Evolutionary conservation across 1,140 invertebrate genomes (phyloP).

Genomic region (Pseudomyrmex sp.): DNA sequence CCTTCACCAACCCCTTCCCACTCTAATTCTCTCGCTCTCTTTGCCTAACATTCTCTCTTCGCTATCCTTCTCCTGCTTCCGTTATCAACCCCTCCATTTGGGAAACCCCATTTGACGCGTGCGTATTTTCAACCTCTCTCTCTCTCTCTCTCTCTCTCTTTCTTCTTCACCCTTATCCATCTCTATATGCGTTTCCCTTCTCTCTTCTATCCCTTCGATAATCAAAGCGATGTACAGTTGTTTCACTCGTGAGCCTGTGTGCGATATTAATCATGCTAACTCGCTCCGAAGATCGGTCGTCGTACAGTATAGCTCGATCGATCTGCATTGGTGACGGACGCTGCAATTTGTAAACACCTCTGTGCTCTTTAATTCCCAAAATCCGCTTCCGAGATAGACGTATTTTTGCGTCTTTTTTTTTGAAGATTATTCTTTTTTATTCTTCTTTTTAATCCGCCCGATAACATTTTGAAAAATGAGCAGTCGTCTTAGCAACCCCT

Average conservation of each 20-base stretch:
- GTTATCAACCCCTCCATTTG: constrained; percentile 46
- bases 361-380: background rate
- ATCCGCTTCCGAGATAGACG: background rate
- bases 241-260: constrained; percentile 40
- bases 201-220: constrained; percentile 15
- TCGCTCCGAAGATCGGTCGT: constrained; percentile 30
- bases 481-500: constrained; percentile 47
- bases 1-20: constrained; percentile 58
- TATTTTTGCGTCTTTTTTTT: background rate
- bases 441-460: constrained; percentile 30
- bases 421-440: background rate
- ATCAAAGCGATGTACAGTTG: constrained; percentile 47
- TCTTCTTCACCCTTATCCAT: background rate
- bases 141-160: constrained; percentile 8
- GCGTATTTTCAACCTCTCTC: constrained; percentile 29
- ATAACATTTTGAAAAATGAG: constrained; percentile 29
- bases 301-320: constrained; percentile 28
- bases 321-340: constrained; percentile 17
- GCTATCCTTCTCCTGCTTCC: background rate
- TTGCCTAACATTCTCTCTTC: constrained; percentile 41
- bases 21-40: constrained; percentile 54
- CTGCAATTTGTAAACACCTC: background rate
- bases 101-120: constrained; percentile 46
- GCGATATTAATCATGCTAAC: constrained; percentile 50
- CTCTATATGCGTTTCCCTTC: constrained; percentile 3